Evolutionary conservation across 2,113 vertebrate genomes (phyloP).

Genomic region (Alligator mississippiensis): DNA sequence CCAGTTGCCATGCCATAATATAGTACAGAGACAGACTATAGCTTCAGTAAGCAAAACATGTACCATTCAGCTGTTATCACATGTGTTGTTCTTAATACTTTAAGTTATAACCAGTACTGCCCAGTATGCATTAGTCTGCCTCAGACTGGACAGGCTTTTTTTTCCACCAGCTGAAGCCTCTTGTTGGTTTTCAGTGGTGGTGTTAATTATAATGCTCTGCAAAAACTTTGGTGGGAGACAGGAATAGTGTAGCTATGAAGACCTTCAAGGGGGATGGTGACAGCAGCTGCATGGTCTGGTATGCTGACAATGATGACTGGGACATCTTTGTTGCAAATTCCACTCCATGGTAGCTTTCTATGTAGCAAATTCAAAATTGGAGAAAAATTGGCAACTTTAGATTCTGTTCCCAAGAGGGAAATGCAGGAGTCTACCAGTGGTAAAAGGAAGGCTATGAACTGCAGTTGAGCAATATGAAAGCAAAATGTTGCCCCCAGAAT

Average conservation of each 20-base stretch:
- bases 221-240: accelerated
- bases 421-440: not conserved
- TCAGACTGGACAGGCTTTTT: not conserved
- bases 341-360: not conserved
- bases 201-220: not conserved
- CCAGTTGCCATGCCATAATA: not conserved
- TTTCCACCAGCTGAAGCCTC: not conserved
- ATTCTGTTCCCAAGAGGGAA: not conserved
- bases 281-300: not conserved
- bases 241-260: not conserved
- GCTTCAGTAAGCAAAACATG: not conserved
- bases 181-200: not conserved
- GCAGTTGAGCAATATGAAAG: not conserved
- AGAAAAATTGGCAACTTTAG: not conserved
- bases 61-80: not conserved
- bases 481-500: no score
- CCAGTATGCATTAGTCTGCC: not conserved
- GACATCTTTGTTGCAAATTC: accelerated
- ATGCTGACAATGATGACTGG: not conserved
- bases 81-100: not conserved
- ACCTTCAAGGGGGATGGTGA: not conserved
- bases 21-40: not conserved
- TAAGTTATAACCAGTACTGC: not conserved
- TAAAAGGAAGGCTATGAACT: not conserved
- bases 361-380: not conserved